Evolutionary conservation across 1,140 invertebrate genomes (phyloP), one percentile per base, ranked within the genome.

Genomic region (Hermetia illucens): DNA sequence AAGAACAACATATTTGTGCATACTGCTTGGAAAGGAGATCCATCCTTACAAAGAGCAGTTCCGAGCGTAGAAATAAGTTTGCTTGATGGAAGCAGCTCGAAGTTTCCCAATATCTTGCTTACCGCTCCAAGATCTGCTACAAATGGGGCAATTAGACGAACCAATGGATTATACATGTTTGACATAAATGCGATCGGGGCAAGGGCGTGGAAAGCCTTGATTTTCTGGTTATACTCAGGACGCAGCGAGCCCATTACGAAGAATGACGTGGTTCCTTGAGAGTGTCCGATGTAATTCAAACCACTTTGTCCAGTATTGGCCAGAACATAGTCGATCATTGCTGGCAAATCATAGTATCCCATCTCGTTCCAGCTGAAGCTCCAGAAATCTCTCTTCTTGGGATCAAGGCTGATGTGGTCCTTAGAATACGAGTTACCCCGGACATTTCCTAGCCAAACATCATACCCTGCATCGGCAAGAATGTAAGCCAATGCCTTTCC

Each of bases 391-490:
- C 39, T 25, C 16, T 37, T 20, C 25, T 20, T 30, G 5, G 59
- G 53, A 47, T 64, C 34, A 5, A 63, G 35, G 0, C 44, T 43
- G 6, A 51, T 38, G 52, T 79, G 76, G 15, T 59, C 55, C 12
- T 64, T 54, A 1, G 74, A 76, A 47, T 73, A 73, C 1, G 55
- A 62, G 40, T 69, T 78, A 5, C 79, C 78, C 37, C 79, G 55
- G 12, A 66, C 64, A 52, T 82, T 82, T 1, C 71, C 75, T 46
- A 81, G 44, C 78, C 78, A 82, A 1, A 79, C 74, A 44, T 79
- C 76, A 41, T 65, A 77, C 4, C 73, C 73, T 13, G 50, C 55
- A 47, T 85, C 78, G 2, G 74, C 75, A 36, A 83, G 52, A 16
- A 69, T 55, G 43, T 70, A 75, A 4, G 61, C 69, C 68, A 50